Base-by-base conservation (phyloP, 2,113 vertebrate genomes). In the Alethe castanea region DNA sequence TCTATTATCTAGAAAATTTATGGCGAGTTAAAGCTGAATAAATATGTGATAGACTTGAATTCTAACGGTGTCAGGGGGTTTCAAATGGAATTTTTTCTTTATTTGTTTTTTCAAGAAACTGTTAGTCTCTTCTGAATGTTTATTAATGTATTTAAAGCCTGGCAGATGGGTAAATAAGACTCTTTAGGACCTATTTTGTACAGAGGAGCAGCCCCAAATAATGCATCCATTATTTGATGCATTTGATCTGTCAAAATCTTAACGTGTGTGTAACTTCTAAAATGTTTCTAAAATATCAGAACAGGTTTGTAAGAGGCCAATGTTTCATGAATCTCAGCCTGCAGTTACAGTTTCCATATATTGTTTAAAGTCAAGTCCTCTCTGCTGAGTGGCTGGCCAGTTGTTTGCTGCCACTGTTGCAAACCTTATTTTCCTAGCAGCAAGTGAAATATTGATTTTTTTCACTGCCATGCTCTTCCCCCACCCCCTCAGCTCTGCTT, bases 1-100 rank as follows among this genome's bases (percentile, higher is more conserved):
- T 81, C 59, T 69, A 28, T 94, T 92, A 86, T 70, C 60, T 59
- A 53, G 60, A 70, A 83, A 82, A 92, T 80, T 33, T 88, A 59
- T 90, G 70, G 44, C 4, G 2, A 82, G 66, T 65, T 88, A 86
- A 82, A 90, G 81, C 36, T 65, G 92, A 85, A 44, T 71, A 69
- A 88, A 65, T 85, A 29, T 5, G 53, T 35, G 36, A 12, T 52
- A 73, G 54, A 33, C 15, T 85, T 65, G 54, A 57, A 48, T 53
- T 85, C 31, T n/a, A 5, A 69, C 45, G 26, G 14, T 69, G 48
- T 12, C 3, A 2, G 2, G 5, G 8, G 4, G 12, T 69, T 95
- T 72, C 26, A 61, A 85, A 80, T 86, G 17, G 64, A n/a, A 15
- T 67, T 29, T 79, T 65, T 56, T 24, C 20, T 23, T 67, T 57